phyloP scores from a whole-genome alignment of 2,888 invertebrate genomes.

The Danaus chrysippus region DNA sequence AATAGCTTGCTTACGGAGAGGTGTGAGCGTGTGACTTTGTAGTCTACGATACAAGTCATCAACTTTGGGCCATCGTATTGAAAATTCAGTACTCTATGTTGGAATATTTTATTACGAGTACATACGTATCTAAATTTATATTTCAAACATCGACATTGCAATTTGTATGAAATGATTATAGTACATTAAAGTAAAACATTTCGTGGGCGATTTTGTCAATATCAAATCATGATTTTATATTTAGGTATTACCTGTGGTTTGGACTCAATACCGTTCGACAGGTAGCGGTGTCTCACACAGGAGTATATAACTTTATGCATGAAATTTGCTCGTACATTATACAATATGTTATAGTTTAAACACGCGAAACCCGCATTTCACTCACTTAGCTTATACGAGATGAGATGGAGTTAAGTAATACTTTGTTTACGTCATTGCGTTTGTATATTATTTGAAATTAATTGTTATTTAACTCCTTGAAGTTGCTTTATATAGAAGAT shows the following conservation, averaged over 20 bases:
- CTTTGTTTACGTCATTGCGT: constrained; percentile 20
- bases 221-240: constrained; percentile 23
- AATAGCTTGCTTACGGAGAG: constrained; percentile 39
- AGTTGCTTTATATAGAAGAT: neutral
- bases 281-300: constrained; percentile 57
- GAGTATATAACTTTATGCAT: constrained; percentile 73
- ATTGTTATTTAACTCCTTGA: constrained; percentile 6
- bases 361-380: constrained; percentile 28
- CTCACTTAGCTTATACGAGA: constrained; percentile 25
- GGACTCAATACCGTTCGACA: constrained; percentile 41
- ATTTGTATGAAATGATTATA: too few relatives aligned
- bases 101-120: neutral
- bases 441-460: too few relatives aligned
- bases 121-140: too few relatives aligned
- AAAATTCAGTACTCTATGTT: neutral
- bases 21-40: constrained; percentile 37
- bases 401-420: constrained; percentile 32
- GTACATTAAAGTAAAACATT: too few relatives aligned
- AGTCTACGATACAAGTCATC: constrained; percentile 29
- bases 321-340: constrained; percentile 68
- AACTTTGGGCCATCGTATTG: constrained; percentile 10
- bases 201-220: neutral
- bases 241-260: constrained; percentile 31
- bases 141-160: too few relatives aligned
- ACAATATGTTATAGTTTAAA: constrained; percentile 39